These are phyloP conservation scores for Epizoanthus fatuus DNA, from an alignment of 92 coral and sea anemone species.

Conservation along the genomic window DNA sequence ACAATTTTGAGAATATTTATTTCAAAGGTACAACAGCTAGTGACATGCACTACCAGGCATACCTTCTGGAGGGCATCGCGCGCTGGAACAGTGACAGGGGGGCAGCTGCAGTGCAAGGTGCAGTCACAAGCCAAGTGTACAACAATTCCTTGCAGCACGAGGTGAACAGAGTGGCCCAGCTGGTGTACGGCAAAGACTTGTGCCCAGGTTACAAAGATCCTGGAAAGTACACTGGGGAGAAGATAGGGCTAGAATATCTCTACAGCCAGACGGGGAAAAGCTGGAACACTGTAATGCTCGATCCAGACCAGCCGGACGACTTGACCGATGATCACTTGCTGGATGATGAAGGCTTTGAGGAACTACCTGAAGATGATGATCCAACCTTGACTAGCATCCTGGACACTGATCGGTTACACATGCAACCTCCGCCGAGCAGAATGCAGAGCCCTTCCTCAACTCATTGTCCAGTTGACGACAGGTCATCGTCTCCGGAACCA, in stretches of 20 bases:
- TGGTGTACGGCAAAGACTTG: conserved; percentile 1
- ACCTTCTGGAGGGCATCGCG: background rate
- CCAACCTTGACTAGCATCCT: conserved; percentile 1
- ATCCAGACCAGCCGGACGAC: conserved; percentile 47
- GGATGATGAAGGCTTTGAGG: conserved; percentile 39
- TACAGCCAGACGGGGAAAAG: conserved; percentile 47
- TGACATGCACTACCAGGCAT: conserved; percentile 11
- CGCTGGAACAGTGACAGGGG: background rate
- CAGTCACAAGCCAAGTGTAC: background rate
- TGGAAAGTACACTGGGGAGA: conserved; percentile 29
- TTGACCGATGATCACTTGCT: background rate
- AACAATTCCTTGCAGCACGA: background rate
- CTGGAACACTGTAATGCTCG: conserved; percentile 33
- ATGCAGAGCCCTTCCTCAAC: background rate
- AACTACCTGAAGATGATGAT: conserved; percentile 6
- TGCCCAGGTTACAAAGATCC: background rate
- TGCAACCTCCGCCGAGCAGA: background rate
- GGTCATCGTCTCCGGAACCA: background rate
- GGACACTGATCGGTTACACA: background rate
- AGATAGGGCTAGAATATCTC: conserved; percentile 31
- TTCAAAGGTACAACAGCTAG: conserved; percentile 1
- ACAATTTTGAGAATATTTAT: background rate
- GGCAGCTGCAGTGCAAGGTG: background rate
- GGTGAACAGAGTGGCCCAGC: background rate
- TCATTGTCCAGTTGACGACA: background rate